Evolutionary conservation across 2,888 invertebrate genomes (phyloP).

Genomic region (Tiliacea citrago): DNA sequence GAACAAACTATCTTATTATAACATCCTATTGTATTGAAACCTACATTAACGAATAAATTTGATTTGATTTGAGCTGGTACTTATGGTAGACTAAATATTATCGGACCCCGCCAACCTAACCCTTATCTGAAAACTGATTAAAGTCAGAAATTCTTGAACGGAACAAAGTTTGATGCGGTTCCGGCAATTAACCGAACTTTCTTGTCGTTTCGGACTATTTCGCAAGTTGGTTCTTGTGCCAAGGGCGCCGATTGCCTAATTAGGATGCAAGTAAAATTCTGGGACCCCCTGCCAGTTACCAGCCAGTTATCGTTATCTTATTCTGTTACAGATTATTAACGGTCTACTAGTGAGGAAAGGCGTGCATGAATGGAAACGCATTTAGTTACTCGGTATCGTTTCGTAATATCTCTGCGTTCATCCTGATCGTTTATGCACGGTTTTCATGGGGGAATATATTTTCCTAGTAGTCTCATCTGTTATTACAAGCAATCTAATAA

Average conservation of each 20-base stretch:
- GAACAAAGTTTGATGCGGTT: conserved; percentile 55
- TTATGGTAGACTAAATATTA: conserved; percentile 10
- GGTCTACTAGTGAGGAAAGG: conserved; percentile 35
- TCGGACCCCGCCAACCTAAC: conserved; percentile 5
- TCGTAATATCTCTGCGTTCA: conserved; percentile 20
- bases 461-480: conserved; percentile 25
- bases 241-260: conserved; percentile 55
- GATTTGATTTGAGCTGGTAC: no score
- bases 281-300: no score
- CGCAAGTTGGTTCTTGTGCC: conserved; percentile 53
- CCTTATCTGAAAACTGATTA: conserved; percentile 53
- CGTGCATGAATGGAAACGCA: conserved; percentile 38
- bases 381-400: conserved; percentile 32
- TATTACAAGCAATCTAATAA: conserved; percentile 16
- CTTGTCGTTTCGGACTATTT: conserved; percentile 53
- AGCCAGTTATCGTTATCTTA: conserved; percentile 55
- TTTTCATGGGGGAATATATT: conserved; percentile 31
- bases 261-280: conserved; percentile 47
- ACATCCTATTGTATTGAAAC: no score
- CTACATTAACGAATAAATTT: no score
- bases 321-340: conserved; percentile 58
- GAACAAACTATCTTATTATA: no score
- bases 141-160: conserved; percentile 50
- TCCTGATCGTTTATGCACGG: conserved; percentile 5
- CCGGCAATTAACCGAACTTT: conserved; percentile 47